Percentiles rank a stretch among this genome's conserved stretches.
These are phyloP conservation scores for Indri indri DNA, from an alignment of 2,113 vertebrate species.

Conservation along the genomic window DNA sequence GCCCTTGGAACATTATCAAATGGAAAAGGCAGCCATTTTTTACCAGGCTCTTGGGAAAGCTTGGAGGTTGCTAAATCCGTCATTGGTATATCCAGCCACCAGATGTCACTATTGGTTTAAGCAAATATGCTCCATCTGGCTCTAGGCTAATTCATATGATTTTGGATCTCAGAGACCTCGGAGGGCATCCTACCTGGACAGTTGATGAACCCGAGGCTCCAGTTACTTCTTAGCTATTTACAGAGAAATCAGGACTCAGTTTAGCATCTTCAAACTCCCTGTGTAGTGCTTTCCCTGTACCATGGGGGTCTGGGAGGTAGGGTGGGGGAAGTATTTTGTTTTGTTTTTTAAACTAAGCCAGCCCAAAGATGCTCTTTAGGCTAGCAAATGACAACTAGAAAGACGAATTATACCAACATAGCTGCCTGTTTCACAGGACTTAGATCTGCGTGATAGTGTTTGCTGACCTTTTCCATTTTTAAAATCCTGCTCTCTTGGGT, in stretches of 20 bases:
- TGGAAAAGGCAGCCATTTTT: constrained; percentile 31
- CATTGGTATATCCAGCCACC: constrained; percentile 69
- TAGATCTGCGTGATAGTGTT: constrained; percentile 6
- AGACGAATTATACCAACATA: constrained; percentile 42
- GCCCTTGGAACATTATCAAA: not conserved
- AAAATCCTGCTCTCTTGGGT: constrained; percentile 64
- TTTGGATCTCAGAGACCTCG: not conserved
- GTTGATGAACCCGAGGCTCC: not conserved
- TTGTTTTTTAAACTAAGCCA: not conserved
- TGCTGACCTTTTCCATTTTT: constrained; percentile 56
- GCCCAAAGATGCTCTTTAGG: not conserved
- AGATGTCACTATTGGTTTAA: constrained; percentile 86
- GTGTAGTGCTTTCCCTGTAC: not conserved
- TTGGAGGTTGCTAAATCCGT: not conserved
- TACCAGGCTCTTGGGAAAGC: not conserved
- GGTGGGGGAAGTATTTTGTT: not conserved
- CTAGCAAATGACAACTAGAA: not conserved
- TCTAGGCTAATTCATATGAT: not conserved
- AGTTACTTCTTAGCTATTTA: not conserved
- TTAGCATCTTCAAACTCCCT: not conserved
- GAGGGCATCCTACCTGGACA: too few species aligned
- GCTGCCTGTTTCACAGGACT: not conserved
- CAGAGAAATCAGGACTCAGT: not conserved
- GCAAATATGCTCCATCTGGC: constrained; percentile 28
- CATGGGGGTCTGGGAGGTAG: not conserved